Base-by-base conservation (phyloP, 2,888 invertebrate genomes). In the Oligia strigilis region DNA sequence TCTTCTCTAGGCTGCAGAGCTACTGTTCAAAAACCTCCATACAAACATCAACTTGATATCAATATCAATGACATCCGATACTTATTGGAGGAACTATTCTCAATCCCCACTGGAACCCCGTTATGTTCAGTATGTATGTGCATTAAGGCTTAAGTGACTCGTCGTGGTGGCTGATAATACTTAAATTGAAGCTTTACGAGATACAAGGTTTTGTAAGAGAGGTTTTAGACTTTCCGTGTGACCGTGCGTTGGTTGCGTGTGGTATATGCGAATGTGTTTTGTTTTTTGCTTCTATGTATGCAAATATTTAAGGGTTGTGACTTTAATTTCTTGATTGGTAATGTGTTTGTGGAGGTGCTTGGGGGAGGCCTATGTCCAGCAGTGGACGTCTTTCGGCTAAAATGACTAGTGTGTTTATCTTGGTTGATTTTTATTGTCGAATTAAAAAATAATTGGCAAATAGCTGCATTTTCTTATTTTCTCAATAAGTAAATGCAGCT, bases 101-200 rank as follows among this genome's bases (percentile, higher is more conserved):
- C 77, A 67, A 85, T 85, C n/a, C 29, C 8, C 55, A 60, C 4
- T 75, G 64, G 85, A 52, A 49, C 72, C 49, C 86, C 70, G 78
- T 78, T 82, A 86, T 78, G 70, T 73, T 40, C 74, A 72, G 67
- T 66, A n/a, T 75, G 29, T 84, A 85, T 92, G 92, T 91, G 90
- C 91, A 92, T 90, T 75, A 82, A 91, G 90, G 84, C 81, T 85
- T 92, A 92, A 94, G 91, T 92, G 92, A 91, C 88, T 90, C 86
- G 88, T 90, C 88, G 86, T 88, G 88, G 71, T 72, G 82, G 78
- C 75, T 88, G 90, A 92, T 92, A 90, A 70, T 89, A 90, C 89
- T 92, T 92, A 92, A 91, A 92, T 89, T 87, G 82, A 88, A 82
- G 84, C 86, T 91, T 92, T 93, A 93, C 81, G 89, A 87, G 83